These are phyloP conservation scores for Hyposoter didymator DNA, from an alignment of 2,888 invertebrate genomes.

Conservation along the genomic window DNA sequence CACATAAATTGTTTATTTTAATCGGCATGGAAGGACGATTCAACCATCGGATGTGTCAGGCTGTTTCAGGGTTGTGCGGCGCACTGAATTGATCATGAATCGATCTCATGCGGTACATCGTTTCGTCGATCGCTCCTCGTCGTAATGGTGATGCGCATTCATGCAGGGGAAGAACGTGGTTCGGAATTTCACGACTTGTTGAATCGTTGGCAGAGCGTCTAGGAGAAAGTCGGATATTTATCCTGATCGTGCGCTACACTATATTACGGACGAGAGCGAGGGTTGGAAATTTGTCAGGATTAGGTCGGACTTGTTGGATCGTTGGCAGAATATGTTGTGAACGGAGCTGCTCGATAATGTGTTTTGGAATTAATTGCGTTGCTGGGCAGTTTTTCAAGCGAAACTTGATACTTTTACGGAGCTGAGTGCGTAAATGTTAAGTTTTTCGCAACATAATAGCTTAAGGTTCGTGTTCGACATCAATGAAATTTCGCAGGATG, in stretches of 20 bases:
- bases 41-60: not conserved
- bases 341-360: not conserved
- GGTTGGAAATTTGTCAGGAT: not conserved
- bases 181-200: conserved; percentile 4
- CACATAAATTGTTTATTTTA: not conserved
- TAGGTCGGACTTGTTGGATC: conserved; percentile 12
- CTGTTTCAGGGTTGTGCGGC: not conserved
- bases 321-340: not conserved
- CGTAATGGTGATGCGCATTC: not conserved
- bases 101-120: not conserved
- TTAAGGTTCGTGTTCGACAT: not conserved
- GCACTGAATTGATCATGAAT: not conserved
- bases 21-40: not conserved
- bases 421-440: not conserved
- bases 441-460: not conserved
- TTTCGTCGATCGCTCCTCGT: not conserved
- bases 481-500: not conserved
- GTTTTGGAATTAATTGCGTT: not conserved
- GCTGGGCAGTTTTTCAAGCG: not conserved
- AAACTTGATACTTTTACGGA: not conserved
- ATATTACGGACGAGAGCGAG: not conserved
- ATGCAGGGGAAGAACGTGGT: not conserved
- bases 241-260: not conserved
- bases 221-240: not conserved
- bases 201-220: conserved; percentile 9